Evolutionary conservation across 2,113 vertebrate species (phyloP), one percentile per base, ranked within the genome.

Genomic region (Bubo bubo): DNA sequence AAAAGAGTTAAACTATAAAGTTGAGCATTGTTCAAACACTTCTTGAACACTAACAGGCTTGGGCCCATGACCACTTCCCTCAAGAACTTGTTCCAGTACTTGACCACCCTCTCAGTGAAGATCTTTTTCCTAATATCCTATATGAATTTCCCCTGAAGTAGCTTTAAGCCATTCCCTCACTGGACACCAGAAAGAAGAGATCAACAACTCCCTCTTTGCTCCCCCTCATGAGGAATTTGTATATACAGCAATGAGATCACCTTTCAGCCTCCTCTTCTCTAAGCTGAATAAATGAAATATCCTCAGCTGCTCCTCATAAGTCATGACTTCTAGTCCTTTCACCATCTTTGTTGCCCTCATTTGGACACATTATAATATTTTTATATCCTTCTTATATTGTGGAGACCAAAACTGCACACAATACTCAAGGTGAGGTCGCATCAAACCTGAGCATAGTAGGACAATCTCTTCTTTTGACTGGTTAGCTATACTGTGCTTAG

Each of bases 401-500:
- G 11, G 13, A 72, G 12, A 28, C 19, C 35, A 4, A 66, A 77
- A 52, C 30, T 34, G 18, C 21, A 45, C 35, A 34, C 22, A 58
- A 35, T 23, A 39, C 20, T 30, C 4, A 2, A 74, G 22, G 13
- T 0, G 3, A 86, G 20, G 37, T 27, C 6, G 2, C 39, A 43
- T 6, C 20, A 37, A 7, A 4, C 24, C 24, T 59, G 21, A 21
- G 14, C 4, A 6, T 8, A 52, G 37, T 22, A 41, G 17, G 21
- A 35, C 13, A 16, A 19, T 14, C 7, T 66, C 37, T 82, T 66
- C 43, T 63, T 80, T 59, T 2, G 1, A 1, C 16, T 1, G 1
- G 4, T 11, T 39, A 23, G 10, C 14, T 39, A 3, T 9, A 37
- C 9, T 30, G 52, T 47, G 28, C 28, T 75, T 50, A 53, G 24